Evolutionary conservation across 2,113 vertebrate species (phyloP), one percentile per base, ranked within the genome.

Genomic region (Procapra przewalskii): DNA sequence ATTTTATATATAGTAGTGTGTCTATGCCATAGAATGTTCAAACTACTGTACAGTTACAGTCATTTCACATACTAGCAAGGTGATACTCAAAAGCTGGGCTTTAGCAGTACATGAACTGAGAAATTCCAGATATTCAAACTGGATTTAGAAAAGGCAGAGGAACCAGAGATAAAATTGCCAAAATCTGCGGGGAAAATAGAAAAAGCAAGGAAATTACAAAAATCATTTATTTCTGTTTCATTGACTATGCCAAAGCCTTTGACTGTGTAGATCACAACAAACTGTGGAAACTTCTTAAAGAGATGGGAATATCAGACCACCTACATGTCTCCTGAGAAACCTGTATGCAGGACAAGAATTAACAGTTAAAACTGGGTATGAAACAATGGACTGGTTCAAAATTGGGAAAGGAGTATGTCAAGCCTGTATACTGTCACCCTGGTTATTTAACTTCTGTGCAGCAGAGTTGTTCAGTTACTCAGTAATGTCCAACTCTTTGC

Each of bases 101-200:
- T 75, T 75, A 75, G 67, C 10, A 75, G 21, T 75, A 75, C 11
- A 36, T 75, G 5, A 40, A 25, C 21, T 2, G 19, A 75, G 21
- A 75, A 6, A 19, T 75, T 40, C 19, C 36, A 75, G 21, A 75
- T 13, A 12, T 13, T 75, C 19, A 75, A 25, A 40, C 21, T 75
- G n/a, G 21, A 75, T 25, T 40, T 75, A 75, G 36, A 25, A 40
- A 75, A 75, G 67, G 36, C 21, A 40, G 67, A 75, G 36, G 67
- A 40, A 40, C 36, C 21, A 75, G 67, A 75, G 67, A 40, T 40
- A 10, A 75, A 75, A 23, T 75, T 75, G 67, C 67, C 36, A 75
- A 75, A 5, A 75, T 23, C 67, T 0, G 0, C 0, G 0, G 0
- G 21, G 67, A 40, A 75, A 19, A 75, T 2, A 75, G 36, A 75